phyloP scores from a whole-genome alignment of 2,888 invertebrate species.

The Bembecia ichneumoniformis region DNA sequence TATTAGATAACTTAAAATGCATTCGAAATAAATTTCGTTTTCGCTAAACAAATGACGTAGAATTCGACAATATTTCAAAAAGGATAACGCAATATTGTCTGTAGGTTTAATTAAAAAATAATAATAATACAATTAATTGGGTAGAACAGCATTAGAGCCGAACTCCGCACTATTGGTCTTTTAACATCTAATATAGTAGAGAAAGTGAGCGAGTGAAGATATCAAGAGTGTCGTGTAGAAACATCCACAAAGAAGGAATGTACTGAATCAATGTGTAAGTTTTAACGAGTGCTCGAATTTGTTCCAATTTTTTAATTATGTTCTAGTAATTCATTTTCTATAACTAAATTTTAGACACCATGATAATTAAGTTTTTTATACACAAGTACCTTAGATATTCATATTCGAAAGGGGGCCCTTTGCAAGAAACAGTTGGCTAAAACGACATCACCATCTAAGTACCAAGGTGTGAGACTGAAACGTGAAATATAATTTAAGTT shows the following conservation, averaged over 20 bases:
- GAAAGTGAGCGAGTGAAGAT: conserved; percentile 58
- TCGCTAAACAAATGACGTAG: background rate
- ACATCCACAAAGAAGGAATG: conserved; percentile 60
- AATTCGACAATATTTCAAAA: background rate
- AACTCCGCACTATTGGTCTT: conserved; percentile 59
- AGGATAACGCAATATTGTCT: too few relatives aligned
- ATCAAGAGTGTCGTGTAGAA: conserved; percentile 50
- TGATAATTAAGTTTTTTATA: conserved; percentile 54
- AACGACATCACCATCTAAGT: too few relatives aligned
- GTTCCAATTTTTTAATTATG: conserved; percentile 54
- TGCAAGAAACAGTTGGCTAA: too few relatives aligned
- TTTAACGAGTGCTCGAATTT: conserved; percentile 71
- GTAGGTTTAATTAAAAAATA: too few relatives aligned
- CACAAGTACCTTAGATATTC: conserved; percentile 28
- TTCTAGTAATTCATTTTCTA: conserved; percentile 68
- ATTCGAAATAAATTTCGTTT: background rate
- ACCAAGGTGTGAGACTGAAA: too few relatives aligned
- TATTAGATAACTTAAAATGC: background rate
- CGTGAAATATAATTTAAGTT: too few relatives aligned
- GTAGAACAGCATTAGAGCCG: conserved; percentile 43
- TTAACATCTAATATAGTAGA: conserved; percentile 57
- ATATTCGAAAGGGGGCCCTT: background rate
- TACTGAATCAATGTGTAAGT: conserved; percentile 65
- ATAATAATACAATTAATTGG: conserved; percentile 4
- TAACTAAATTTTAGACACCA: conserved; percentile 59